Percentiles rank a stretch among this genome's conserved stretches.
phyloP scores from a whole-genome alignment of 2,888 invertebrate species.

The Plemyria rubiginata region DNA sequence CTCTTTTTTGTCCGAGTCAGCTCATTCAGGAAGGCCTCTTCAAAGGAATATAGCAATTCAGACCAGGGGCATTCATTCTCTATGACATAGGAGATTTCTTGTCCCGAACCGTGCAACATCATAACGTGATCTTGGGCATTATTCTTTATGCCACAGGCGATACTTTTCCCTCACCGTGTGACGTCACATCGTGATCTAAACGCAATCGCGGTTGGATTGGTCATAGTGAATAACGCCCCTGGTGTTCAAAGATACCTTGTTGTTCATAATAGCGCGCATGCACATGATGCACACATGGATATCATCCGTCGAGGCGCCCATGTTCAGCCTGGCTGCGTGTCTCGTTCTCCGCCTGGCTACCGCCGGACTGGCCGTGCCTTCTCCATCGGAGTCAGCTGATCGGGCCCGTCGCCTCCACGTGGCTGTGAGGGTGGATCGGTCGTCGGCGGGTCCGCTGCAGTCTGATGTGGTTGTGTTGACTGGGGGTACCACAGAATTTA shows the following conservation, averaged over 20 bases:
- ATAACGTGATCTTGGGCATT: no score
- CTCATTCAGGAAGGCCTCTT: no score
- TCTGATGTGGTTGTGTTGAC: constrained; percentile 77
- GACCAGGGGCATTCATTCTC: no score
- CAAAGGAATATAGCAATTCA: no score
- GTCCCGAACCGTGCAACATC: no score
- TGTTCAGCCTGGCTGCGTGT: constrained; percentile 94
- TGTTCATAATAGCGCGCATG: constrained; percentile 99
- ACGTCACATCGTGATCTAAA: no score
- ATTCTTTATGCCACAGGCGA: no score
- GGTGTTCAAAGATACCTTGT: constrained; percentile 87
- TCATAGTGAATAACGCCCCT: no score
- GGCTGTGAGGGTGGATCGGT: constrained; percentile 65
- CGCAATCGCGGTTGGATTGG: no score
- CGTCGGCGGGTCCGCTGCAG: constrained; percentile 70
- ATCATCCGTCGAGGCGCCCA: constrained; percentile 98
- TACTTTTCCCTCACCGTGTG: no score
- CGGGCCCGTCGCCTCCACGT: constrained; percentile 71
- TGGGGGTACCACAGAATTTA: constrained; percentile 31
- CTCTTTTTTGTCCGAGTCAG: no score
- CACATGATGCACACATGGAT: constrained; percentile 99
- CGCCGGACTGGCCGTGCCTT: constrained; percentile 67
- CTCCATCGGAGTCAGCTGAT: constrained; percentile 64
- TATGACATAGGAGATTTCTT: no score
- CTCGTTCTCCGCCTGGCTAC: constrained; percentile 88